Evolutionary conservation across 1,140 invertebrate species (phyloP).

Genomic region (Holcopasites calliopsidis): DNA sequence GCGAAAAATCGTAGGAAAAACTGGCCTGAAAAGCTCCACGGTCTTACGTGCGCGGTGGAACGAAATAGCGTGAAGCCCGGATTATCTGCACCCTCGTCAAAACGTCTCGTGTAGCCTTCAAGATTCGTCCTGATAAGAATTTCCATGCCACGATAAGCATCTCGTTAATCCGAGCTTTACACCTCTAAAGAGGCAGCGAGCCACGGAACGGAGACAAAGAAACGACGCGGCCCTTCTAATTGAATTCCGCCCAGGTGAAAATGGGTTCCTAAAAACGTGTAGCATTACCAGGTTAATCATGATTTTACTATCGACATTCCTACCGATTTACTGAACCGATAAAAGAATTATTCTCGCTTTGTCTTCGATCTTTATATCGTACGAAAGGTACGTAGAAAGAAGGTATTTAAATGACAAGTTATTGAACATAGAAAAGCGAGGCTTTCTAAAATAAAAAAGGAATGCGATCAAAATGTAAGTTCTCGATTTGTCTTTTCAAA

Average conservation of each 20-base stretch:
- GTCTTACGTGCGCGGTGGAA: slow-evolving; percentile 21
- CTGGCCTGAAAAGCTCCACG: neutral
- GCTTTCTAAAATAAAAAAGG: too few species aligned
- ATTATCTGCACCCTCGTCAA: slow-evolving; percentile 42
- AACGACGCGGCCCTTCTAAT: neutral
- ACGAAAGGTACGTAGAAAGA: too few species aligned
- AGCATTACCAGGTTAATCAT: too few species aligned
- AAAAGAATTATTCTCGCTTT: too few species aligned
- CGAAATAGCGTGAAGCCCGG: slow-evolving; percentile 35
- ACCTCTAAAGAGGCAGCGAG: neutral
- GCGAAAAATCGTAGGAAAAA: slow-evolving; percentile 17
- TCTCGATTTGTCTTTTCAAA: too few species aligned
- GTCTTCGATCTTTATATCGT: too few species aligned
- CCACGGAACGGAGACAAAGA: neutral
- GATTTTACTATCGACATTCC: too few species aligned
- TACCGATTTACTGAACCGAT: too few species aligned
- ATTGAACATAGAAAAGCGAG: too few species aligned
- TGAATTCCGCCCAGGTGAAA: neutral
- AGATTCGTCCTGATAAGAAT: slow-evolving; percentile 34
- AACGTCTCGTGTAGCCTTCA: slow-evolving; percentile 18
- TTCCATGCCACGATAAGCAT: slow-evolving; percentile 27
- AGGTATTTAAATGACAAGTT: too few species aligned
- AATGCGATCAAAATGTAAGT: too few species aligned
- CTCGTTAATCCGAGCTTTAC: slow-evolving; percentile 21
- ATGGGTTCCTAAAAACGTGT: neutral